phyloP scores from a whole-genome alignment of 2,113 vertebrate genomes.

The Pteronura brasiliensis region DNA sequence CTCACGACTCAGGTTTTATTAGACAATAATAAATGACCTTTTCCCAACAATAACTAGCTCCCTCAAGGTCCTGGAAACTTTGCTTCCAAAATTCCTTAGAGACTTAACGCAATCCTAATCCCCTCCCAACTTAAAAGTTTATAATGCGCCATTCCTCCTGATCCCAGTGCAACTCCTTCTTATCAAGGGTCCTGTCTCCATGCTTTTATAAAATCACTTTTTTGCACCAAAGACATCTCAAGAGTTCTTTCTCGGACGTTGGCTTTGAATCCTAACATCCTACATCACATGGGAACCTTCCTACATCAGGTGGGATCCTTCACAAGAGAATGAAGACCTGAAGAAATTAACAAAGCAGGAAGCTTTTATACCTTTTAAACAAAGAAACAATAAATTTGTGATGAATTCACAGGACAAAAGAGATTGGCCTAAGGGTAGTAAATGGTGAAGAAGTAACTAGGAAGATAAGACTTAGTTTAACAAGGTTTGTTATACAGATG shows the following conservation, averaged over 20 bases:
- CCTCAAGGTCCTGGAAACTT: neutral
- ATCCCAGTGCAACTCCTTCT: neutral
- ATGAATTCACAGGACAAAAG: neutral
- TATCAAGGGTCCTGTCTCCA: neutral
- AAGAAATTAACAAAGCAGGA: neutral
- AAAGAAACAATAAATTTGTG: neutral
- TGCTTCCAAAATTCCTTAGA: neutral
- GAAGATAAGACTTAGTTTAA: neutral
- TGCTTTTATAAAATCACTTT: neutral
- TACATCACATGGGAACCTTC: neutral
- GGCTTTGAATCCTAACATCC: neutral
- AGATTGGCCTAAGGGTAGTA: neutral
- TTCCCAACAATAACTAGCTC: neutral
- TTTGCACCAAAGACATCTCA: neutral
- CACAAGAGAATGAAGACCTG: neutral
- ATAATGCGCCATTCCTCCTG: neutral
- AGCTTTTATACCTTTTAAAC: neutral
- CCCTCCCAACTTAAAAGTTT: neutral
- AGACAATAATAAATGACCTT: neutral
- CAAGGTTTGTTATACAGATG: neutral
- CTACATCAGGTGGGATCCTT: neutral
- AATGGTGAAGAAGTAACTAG: neutral
- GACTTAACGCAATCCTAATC: neutral
- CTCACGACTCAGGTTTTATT: neutral
- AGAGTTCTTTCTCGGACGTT: neutral